Base-by-base conservation (phyloP, 2,888 invertebrate genomes). In the Tolmerus cingulatus region DNA sequence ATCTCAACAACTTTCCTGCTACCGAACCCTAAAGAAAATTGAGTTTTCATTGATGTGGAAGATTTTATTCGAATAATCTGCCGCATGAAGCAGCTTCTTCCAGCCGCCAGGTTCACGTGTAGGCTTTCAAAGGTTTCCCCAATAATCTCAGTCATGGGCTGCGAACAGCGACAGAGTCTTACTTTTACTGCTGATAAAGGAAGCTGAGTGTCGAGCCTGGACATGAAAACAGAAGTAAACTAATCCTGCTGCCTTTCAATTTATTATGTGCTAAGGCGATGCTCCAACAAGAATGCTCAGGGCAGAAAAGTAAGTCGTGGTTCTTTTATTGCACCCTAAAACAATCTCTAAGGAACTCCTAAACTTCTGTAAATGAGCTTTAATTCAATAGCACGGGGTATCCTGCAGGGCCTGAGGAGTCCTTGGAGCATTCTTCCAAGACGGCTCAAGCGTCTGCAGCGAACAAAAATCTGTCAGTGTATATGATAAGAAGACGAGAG, bases 291-390 rank as follows among this genome's bases (percentile, higher is more conserved):
- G 51, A 79, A 79, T 79, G 30, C 23, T 55, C 51, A 3, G n/a
- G 14, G 23, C 40, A 23, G 16, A 27, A 81, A 81, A 81, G 81
- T 46, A 81, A 82, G 82, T 82, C 82, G 34, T 46, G 37, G 55
- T 82, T 51, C 82, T 82, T 82, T 82, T 82, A 82, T 82, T 82
- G 82, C 57, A 82, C 51, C 55, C 66, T 66, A 82, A 82, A 82
- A 57, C 82, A 82, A 57, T 66, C 57, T 66, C 82, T 57, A 37
- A 37, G 82, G 82, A 57, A 66, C 82, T 55, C 57, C 66, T 82
- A 82, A 82, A 57, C 82, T 82, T 55, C 66, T 37, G 57, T 37
- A 82, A 82, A 82, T 82, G 66, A 82, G 82, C 82, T 82, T 82
- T 82, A 82, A 82, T 82, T 57, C 82, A 82, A 66, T 57, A 51